Evolutionary conservation across 1,140 invertebrate species (phyloP).

Genomic region (Monochamus saltuarius): DNA sequence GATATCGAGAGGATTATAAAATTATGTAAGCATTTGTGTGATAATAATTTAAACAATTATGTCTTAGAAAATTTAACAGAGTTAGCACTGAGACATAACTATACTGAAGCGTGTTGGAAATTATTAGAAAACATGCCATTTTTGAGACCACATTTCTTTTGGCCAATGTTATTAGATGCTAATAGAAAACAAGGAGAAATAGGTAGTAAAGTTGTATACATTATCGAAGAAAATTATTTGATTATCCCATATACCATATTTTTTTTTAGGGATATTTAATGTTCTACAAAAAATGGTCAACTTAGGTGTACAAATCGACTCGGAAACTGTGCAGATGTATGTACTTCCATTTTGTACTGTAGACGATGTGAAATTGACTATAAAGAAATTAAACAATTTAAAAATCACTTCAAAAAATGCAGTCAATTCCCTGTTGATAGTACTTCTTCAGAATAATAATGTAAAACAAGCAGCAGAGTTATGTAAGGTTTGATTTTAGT

Average conservation of each 20-base stretch:
- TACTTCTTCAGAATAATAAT: slow-evolving; percentile 53
- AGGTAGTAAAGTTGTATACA: slow-evolving; percentile 23
- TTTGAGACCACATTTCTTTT: slow-evolving; percentile 46
- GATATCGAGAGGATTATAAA: slow-evolving; percentile 33
- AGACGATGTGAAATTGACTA: slow-evolving; percentile 51
- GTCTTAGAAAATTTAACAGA: slow-evolving; percentile 38
- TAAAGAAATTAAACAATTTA: slow-evolving; percentile 54
- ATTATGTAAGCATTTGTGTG: slow-evolving; percentile 28
- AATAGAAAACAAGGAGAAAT: slow-evolving; percentile 33
- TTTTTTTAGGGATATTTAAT: slow-evolving; percentile 54
- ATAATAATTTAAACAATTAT: slow-evolving; percentile 29
- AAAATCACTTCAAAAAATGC: slow-evolving; percentile 49
- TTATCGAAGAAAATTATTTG: not conserved
- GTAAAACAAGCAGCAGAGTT: slow-evolving; percentile 53
- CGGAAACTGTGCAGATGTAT: slow-evolving; percentile 57
- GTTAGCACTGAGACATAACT: slow-evolving; percentile 33
- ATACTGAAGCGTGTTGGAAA: slow-evolving; percentile 32
- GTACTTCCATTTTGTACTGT: slow-evolving; percentile 56
- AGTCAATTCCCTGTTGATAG: slow-evolving; percentile 55
- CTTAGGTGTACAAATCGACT: slow-evolving; percentile 55
- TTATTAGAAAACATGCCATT: slow-evolving; percentile 32
- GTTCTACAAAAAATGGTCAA: slow-evolving; percentile 55
- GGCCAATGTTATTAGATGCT: slow-evolving; percentile 44
- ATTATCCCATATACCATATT: slow-evolving; percentile 13
- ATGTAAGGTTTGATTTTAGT: slow-evolving; percentile 47